Evolutionary conservation across 1,140 invertebrate species (phyloP).

Genomic region (Drosophila gunungcola): DNA sequence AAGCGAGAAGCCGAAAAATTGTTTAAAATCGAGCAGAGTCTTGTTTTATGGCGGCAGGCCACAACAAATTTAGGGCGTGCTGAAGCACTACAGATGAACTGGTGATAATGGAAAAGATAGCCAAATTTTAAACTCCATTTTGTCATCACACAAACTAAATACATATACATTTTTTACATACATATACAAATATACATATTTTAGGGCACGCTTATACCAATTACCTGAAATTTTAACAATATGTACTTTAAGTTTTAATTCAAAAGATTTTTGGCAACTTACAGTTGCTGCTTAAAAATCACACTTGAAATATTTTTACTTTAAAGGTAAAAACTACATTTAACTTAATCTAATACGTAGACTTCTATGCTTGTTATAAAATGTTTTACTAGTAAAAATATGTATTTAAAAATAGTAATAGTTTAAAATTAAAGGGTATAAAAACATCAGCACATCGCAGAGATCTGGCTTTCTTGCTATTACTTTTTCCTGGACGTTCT

Average conservation of each 20-base stretch:
- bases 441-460: too few species aligned
- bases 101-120: slow-evolving; percentile 41
- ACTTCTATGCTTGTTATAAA: not conserved
- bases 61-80: slow-evolving; percentile 15
- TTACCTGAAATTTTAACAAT: too few species aligned
- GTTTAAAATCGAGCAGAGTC: slow-evolving; percentile 54
- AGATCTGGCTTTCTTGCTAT: not conserved
- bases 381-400: not conserved
- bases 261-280: too few species aligned
- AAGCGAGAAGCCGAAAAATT: slow-evolving; percentile 43
- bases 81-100: slow-evolving; percentile 1
- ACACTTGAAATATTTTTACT: too few species aligned
- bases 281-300: too few species aligned
- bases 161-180: not conserved
- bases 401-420: too few species aligned
- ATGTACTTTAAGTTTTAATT: too few species aligned
- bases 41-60: slow-evolving; percentile 4
- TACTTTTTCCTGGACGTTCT: not conserved
- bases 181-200: not conserved
- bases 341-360: too few species aligned
- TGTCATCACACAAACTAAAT: slow-evolving; percentile 2
- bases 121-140: slow-evolving; percentile 13
- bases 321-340: too few species aligned
- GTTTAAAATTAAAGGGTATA: not conserved
- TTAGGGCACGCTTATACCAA: not conserved